Percentiles rank a stretch among this genome's conserved stretches.
phyloP scores from a whole-genome alignment of 2,888 invertebrate species.

The Cheilosia pagana region DNA sequence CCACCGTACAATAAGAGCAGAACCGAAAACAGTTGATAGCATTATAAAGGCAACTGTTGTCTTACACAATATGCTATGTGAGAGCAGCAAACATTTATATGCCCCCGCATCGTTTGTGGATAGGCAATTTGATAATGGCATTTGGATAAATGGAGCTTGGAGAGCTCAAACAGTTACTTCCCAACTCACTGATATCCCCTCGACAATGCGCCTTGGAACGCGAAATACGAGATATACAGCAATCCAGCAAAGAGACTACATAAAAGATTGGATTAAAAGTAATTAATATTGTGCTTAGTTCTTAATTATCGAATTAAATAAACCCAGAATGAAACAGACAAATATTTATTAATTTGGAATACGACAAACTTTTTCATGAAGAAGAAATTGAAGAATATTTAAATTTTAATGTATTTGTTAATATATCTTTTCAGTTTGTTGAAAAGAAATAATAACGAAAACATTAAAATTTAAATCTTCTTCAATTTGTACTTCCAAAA shows the following conservation, averaged over 20 bases:
- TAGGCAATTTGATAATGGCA: not conserved
- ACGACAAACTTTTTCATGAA: no score
- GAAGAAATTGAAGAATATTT: no score
- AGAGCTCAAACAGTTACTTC: slow-evolving; percentile 13
- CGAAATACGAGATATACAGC: not conserved
- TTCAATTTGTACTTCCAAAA: not conserved
- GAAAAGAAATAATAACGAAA: no score
- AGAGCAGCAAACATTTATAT: slow-evolving; percentile 3
- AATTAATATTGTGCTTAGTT: not conserved
- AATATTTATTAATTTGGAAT: no score
- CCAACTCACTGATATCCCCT: slow-evolving; percentile 1
- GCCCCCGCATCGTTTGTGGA: slow-evolving; percentile 11
- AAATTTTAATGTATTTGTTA: no score
- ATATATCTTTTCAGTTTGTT: no score
- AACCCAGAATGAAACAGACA: no score
- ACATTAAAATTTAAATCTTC: no score
- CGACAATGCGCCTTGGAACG: not conserved
- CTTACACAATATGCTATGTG: slow-evolving; percentile 5
- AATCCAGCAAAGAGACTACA: slow-evolving; percentile 22
- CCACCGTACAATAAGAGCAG: slow-evolving; percentile 6
- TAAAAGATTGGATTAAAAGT: slow-evolving; percentile 1
- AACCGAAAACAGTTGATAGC: not conserved
- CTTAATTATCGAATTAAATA: no score
- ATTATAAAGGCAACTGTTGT: slow-evolving; percentile 1
- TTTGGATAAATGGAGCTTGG: slow-evolving; percentile 9